Base-by-base conservation (phyloP, 2,797 vertebrate species). In the Enteromius unitaeniatus region DNA sequence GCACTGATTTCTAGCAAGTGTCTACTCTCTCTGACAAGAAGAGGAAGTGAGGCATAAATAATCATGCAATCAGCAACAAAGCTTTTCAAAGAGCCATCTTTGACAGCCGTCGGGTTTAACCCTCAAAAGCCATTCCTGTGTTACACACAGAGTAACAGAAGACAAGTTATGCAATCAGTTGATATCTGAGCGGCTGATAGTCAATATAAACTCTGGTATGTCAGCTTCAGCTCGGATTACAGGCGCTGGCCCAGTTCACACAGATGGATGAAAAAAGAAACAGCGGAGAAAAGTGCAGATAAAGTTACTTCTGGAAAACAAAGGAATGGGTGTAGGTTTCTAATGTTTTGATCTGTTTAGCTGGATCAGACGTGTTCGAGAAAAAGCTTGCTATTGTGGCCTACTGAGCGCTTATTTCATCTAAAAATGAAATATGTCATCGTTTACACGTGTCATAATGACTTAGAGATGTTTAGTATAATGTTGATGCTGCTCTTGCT, bases 301-400 rank as follows among this genome's bases (percentile, higher is more conserved):
- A 91, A 89, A 89, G 90, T 95, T 94, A 91, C 91, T 90, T 84
- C 49, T 34, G 81, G 79, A 86, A 82, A 81, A 92, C 88, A 92
- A 85, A 90, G 90, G 87, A 88, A 86, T 84, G 89, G 90, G 90
- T 87, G 91, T 93, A 92, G 94, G 93, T 94, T 95, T 95, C 95
- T 93, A 94, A 96, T 94, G 93, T 91, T 92, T 92, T 96, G 95
- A 96, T 93, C 95, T 95, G 94, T 58, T 64, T 28, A 28, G 26
- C 60, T 28, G 26, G 14, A 64, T 64, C 28, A 31, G 88, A 42
- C 17, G 91, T 94, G 93, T 95, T 95, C 94, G 90, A 96, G 93
- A 95, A 96, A 94, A 89, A 94, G 93, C 93, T 93, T 94, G 94
- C 95, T 95, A 95, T 95, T 94, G 91, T 92, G 26, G 10, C 53